Base-by-base conservation (phyloP, 64 coral and sea anemone genomes). In the Stylophora pistillata region DNA sequence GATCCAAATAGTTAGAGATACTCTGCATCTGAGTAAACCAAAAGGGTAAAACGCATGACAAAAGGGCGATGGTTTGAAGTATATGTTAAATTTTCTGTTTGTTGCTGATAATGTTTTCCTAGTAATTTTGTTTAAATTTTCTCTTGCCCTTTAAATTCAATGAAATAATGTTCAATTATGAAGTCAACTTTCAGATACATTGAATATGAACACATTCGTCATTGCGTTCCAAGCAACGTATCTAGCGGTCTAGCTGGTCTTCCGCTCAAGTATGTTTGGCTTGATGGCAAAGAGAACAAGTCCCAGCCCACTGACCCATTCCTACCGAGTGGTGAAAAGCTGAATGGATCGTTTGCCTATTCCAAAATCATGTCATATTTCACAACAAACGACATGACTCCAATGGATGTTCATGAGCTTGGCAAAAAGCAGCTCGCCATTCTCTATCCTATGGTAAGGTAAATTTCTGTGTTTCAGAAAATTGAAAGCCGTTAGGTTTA, bases 141-240 rank as follows among this genome's bases (percentile, higher is more conserved):
- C 61, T 41, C 5, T 34, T 74, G 15, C 1, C 18, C 34, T 77
- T 54, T 55, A 10, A 27, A 64, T 23, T 21, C 9, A 9, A 21
- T 64, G 20, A 64, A 4, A 64, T 21, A 9, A 17, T 60, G 66
- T 26, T 25, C 37, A 41, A 5, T 25, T 77, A 53, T 55, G 15
- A 20, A 17, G 61, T 64, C 23, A 21, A 10, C 6, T 26, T 70
- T 30, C 60, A 98, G 92, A 2, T 98, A 94, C 73, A 68, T 98
- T 14, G 89, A 94, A 41, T 27, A 85, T 58, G 95, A 94, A 0
- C 95, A 98, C 61, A 74, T 92, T 15, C 77, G 79, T 60, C 95
- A 98, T 59, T 98, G 95, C 60, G 64, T 98, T 10, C 95, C 95
- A 21, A 98, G 95, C 85, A 85, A 91, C 65, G 79, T 98, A 21